A percentile compares a stretch with the other conserved stretches of the same genome.
These are phyloP conservation scores for Myotis davidii DNA, from an alignment of 2,113 vertebrate genomes.

Conservation along the genomic window DNA sequence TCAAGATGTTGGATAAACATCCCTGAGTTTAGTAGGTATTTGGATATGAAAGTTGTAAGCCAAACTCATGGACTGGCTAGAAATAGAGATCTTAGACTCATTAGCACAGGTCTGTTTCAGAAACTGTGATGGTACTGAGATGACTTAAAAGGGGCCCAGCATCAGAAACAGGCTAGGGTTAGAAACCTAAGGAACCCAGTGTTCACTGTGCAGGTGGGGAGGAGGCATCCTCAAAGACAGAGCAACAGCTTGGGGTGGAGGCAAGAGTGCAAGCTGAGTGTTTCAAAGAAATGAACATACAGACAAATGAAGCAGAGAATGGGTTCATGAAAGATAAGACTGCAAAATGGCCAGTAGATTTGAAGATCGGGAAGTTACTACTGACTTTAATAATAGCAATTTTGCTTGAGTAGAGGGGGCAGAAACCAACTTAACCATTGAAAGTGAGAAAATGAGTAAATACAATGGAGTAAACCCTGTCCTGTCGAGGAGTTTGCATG, in stretches of 20 bases:
- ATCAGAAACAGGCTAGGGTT: neutral
- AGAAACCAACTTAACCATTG: neutral
- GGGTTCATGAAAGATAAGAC: neutral
- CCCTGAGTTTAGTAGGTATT: neutral
- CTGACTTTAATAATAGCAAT: neutral
- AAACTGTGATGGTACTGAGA: neutral
- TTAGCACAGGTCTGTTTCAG: neutral
- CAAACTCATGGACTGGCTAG: neutral
- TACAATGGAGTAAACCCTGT: neutral
- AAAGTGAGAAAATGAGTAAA: neutral
- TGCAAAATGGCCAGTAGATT: neutral
- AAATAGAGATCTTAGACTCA: neutral
- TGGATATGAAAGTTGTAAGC: neutral
- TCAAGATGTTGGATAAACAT: neutral
- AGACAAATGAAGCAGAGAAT: neutral
- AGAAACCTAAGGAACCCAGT: neutral
- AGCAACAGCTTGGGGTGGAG: neutral
- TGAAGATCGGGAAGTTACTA: neutral
- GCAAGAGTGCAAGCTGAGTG: fast-evolving
- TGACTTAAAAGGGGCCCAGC: neutral
- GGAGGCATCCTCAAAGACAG: neutral
- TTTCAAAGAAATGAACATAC: neutral
- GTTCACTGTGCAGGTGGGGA: neutral
- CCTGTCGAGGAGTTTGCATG: neutral
- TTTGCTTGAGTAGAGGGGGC: neutral